These are phyloP conservation scores for Protonibea diacanthus DNA, from an alignment of 2,797 vertebrate species.

Conservation along the genomic window DNA sequence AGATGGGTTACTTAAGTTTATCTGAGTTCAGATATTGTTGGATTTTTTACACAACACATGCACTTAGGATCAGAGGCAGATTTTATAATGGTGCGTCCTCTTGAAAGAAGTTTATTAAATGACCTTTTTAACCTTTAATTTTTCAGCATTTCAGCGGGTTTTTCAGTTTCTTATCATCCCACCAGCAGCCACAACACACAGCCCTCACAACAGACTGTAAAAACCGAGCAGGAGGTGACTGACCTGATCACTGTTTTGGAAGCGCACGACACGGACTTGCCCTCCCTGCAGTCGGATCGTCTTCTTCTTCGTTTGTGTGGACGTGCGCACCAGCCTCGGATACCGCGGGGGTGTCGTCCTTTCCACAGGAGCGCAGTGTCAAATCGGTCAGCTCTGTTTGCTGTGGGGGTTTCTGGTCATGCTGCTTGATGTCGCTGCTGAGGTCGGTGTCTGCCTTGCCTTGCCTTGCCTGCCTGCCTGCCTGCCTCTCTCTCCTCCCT, in stretches of 20 bases:
- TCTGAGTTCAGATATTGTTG: neutral
- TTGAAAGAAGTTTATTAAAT: no score
- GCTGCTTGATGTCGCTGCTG: conserved; percentile 31
- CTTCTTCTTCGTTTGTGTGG: neutral
- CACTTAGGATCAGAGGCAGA: neutral
- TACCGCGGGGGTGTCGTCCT: conserved; percentile 6
- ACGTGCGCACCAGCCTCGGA: neutral
- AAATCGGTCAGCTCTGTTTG: conserved; percentile 34
- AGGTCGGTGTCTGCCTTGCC: conserved; percentile 27
- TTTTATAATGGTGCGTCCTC: neutral
- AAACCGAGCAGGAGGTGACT: conserved; percentile 61
- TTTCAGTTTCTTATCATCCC: neutral
- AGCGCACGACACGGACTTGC: conserved; percentile 6
- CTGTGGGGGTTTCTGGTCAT: conserved; percentile 40
- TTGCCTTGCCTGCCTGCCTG: conserved; percentile 24
- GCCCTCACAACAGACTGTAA: neutral
- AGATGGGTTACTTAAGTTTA: neutral
- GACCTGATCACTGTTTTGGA: conserved; percentile 65
- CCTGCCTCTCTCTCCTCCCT: conserved; percentile 66
- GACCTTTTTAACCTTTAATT: neutral
- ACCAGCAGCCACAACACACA: conserved; percentile 13
- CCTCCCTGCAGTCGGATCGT: neutral
- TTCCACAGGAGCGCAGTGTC: conserved; percentile 23
- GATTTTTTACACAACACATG: neutral
- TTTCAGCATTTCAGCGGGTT: conserved; percentile 1